Evolutionary conservation across 2,888 invertebrate species (phyloP), one percentile per base, ranked within the genome.

Genomic region (Argyresthia albistria): DNA sequence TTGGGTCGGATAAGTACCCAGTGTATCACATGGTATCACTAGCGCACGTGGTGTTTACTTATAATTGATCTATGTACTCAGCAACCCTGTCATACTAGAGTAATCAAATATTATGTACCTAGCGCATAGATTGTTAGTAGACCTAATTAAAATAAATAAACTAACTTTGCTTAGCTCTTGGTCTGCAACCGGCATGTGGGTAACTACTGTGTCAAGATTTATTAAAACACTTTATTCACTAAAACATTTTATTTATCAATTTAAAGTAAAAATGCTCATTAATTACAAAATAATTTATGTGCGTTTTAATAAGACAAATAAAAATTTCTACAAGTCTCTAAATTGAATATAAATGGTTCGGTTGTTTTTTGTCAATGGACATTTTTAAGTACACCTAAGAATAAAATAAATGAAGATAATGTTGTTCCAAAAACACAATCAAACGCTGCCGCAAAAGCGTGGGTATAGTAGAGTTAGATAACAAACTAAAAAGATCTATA

Each of bases 401-500:
- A 12, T 37, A 36, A 35, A 53, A 16, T 43, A 10, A 48, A 14
- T 54, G 60, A 69, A 68, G 67, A 65, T 57, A 61, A 64, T 59
- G 63, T 55, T 62, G 64, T 59, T 45, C 11, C 60, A 64, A 65
- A 58, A 60, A 59, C 60, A 65, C 64, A 65, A 64, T 60, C 65
- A 66, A 58, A 64, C 2, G 35, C 42, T 43, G 9, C 14, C 63
- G 75, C 75, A 75, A 74, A 74, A 73, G 75, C 78, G 77, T 25
- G 6, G 25, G 6, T 82, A 80, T 75, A 80, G 66, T 66, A 65
- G 15, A 39, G n/a, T 43, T 66, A 70, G 70, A 73, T 42, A 11
- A 25, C 25, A 52, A 64, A 69, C 80, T 82, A 83, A 81, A 80
- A 84, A 84, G 78, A 83, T 83, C 79, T 83, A 84, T 83, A 84